Percentiles rank a stretch among this genome's conserved stretches.
phyloP scores from a whole-genome alignment of 2,888 invertebrate genomes.

The Pollenia labialis region DNA sequence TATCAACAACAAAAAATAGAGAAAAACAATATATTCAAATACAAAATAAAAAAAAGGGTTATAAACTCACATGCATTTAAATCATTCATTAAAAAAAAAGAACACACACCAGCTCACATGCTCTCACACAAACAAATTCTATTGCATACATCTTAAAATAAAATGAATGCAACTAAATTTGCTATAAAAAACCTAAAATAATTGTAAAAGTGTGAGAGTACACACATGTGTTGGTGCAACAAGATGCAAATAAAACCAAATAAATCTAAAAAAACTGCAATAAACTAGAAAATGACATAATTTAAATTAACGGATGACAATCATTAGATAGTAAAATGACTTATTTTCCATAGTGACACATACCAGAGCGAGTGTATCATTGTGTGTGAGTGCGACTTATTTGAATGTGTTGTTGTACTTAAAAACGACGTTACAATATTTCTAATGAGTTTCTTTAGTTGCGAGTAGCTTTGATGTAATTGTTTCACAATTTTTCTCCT shows the following conservation, averaged over 20 bases:
- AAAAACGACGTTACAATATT: constrained; percentile 31
- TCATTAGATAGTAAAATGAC: constrained; percentile 65
- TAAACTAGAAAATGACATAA: constrained; percentile 64
- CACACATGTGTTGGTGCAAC: constrained; percentile 31
- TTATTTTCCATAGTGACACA: constrained; percentile 37
- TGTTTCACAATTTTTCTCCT: background rate
- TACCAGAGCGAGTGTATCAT: background rate
- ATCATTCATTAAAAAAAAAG: constrained; percentile 34
- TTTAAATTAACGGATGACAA: constrained; percentile 74
- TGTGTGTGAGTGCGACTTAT: background rate
- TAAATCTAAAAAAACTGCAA: background rate
- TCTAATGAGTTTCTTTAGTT: constrained; percentile 52
- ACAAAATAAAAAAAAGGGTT: constrained; percentile 62
- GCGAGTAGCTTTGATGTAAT: constrained; percentile 11
- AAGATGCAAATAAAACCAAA: constrained; percentile 52
- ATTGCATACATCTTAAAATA: constrained; percentile 70
- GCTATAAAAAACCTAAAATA: constrained; percentile 64
- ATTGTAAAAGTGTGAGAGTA: constrained; percentile 13
- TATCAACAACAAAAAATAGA: constrained; percentile 44
- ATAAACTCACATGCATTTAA: constrained; percentile 17
- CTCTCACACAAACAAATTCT: background rate
- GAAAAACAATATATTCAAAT: constrained; percentile 16
- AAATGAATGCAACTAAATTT: background rate
- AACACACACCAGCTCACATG: constrained; percentile 1
- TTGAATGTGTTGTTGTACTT: constrained; percentile 17